Evolutionary conservation across 2,797 vertebrate genomes (phyloP).

Genomic region (Acomys russatus): DNA sequence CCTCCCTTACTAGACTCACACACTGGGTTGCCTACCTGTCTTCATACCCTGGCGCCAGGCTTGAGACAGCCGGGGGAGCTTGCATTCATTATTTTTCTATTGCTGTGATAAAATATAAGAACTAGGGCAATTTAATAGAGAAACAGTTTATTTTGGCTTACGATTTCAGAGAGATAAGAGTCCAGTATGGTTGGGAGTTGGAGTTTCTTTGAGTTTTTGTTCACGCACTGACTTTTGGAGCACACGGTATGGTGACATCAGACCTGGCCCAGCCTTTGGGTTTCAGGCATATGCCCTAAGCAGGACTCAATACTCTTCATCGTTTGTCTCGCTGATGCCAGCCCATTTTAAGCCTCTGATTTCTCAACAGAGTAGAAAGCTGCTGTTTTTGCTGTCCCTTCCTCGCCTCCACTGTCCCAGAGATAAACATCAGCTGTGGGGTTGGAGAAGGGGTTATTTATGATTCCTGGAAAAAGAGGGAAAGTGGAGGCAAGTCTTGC

Average conservation of each 20-base stretch:
- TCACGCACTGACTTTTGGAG: not conserved
- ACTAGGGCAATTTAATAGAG: not conserved
- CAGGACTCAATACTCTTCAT: not conserved
- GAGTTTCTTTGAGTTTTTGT: not conserved
- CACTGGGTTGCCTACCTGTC: not conserved
- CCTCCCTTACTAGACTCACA: not conserved
- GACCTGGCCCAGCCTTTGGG: not conserved
- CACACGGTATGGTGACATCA: rapidly evolving
- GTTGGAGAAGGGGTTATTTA: slow-evolving; percentile 67
- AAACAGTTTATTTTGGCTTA: not conserved
- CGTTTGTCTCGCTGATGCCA: not conserved
- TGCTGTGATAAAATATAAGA: not conserved
- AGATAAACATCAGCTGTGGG: slow-evolving; percentile 64
- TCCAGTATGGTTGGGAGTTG: too few relatives aligned
- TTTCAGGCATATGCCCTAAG: not conserved
- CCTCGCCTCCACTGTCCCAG: not conserved
- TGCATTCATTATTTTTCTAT: not conserved
- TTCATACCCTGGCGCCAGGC: not conserved
- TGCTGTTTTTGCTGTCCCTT: slow-evolving; percentile 1
- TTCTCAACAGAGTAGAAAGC: slow-evolving; percentile 14
- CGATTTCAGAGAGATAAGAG: not conserved
- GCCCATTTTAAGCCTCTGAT: not conserved
- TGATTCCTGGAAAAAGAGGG: slow-evolving; percentile 67
- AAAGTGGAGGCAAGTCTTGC: slow-evolving; percentile 17
- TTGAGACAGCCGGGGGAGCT: too few relatives aligned